These are phyloP conservation scores for Acleris holmiana DNA, from an alignment of 2,888 invertebrate species.

Conservation along the genomic window DNA sequence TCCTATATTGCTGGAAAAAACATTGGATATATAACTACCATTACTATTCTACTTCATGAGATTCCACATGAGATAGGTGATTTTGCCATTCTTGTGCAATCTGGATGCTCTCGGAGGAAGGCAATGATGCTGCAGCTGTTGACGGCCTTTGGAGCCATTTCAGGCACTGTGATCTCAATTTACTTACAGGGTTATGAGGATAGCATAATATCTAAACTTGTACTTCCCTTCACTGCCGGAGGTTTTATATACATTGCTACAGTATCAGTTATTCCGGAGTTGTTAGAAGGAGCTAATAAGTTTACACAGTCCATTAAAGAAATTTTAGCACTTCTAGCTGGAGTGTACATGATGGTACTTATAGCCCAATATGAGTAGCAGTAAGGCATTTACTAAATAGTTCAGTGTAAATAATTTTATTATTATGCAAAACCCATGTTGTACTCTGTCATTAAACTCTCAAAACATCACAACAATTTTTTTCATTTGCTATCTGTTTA, in stretches of 20 bases:
- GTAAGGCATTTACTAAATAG: constrained; percentile 8
- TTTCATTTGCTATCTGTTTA: neutral
- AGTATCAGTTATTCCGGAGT: constrained; percentile 98
- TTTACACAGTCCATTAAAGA: constrained; percentile 96
- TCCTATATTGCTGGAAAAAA: constrained; percentile 96
- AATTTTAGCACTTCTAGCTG: constrained; percentile 93
- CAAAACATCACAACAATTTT: constrained; percentile 33
- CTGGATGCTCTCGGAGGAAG: constrained; percentile 96
- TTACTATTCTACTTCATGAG: constrained; percentile 98
- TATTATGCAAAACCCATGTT: constrained; percentile 10
- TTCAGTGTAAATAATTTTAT: constrained; percentile 30
- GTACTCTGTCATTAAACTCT: constrained; percentile 33
- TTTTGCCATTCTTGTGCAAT: constrained; percentile 98
- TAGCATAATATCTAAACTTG: constrained; percentile 92
- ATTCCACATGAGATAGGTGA: constrained; percentile 99
- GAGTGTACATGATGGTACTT: constrained; percentile 97
- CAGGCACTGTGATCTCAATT: constrained; percentile 95
- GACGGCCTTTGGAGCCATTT: constrained; percentile 97
- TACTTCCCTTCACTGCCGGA: constrained; percentile 98
- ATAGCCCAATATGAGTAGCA: constrained; percentile 89
- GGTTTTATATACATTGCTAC: constrained; percentile 99
- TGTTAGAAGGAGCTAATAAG: constrained; percentile 94
- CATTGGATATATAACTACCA: constrained; percentile 94
- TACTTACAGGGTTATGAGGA: constrained; percentile 89
- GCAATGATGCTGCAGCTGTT: constrained; percentile 97